Percentiles rank a stretch among this genome's conserved stretches.
Conservation (phyloP, 2,113 vertebrate species). For the Aix galericulata region DNA sequence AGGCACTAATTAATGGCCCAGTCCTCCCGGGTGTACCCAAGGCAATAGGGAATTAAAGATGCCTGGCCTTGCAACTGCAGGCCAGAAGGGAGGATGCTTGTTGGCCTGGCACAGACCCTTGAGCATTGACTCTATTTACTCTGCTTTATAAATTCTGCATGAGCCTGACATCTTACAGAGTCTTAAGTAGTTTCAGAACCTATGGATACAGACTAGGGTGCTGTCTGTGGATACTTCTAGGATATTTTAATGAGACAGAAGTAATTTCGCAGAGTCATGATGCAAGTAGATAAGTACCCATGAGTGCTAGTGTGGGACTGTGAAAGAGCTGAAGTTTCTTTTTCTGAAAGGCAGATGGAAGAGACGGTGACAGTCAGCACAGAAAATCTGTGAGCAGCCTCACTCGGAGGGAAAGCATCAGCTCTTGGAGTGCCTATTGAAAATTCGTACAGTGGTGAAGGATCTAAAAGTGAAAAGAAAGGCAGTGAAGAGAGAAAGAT, state of each 20-base stretch:
- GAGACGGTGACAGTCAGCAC: background rate
- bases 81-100: background rate
- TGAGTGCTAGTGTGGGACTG: background rate
- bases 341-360: background rate
- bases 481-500: background rate
- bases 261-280: conserved; percentile 36
- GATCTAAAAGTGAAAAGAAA: conserved; percentile 5
- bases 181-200: background rate
- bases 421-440: background rate
- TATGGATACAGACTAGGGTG: fast-evolving
- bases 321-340: background rate
- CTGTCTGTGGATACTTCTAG: background rate
- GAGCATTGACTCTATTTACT: background rate
- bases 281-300: background rate
- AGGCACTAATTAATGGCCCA: background rate
- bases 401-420: background rate
- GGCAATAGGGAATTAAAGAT: background rate
- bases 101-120: background rate
- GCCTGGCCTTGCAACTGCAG: background rate
- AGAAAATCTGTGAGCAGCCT: background rate
- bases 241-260: background rate
- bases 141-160: background rate
- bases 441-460: background rate
- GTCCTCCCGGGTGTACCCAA: background rate
- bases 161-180: background rate